A percentile compares a stretch with the other conserved stretches of the same genome.
These are phyloP conservation scores for Lycaena phlaeas DNA, from an alignment of 2,888 invertebrate genomes.

Conservation along the genomic window DNA sequence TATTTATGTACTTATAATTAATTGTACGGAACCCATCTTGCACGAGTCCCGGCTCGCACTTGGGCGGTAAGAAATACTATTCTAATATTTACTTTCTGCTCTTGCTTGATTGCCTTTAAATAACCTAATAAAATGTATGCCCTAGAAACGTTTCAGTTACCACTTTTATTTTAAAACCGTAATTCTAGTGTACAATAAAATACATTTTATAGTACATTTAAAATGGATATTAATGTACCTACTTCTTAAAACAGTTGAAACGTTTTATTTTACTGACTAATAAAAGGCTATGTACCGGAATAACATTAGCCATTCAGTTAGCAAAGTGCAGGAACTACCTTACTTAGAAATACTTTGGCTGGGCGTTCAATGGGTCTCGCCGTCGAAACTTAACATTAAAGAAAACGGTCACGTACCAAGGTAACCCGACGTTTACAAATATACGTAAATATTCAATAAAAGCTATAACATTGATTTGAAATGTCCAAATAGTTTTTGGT, in stretches of 20 bases:
- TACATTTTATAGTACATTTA: not conserved
- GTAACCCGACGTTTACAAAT: constrained; percentile 2
- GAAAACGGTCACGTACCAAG: constrained; percentile 4
- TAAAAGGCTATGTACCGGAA: not conserved
- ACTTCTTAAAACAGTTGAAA: not conserved
- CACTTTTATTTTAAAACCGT: too few species aligned
- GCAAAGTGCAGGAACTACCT: constrained; percentile 5
- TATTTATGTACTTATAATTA: too few species aligned
- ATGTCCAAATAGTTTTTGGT: too few species aligned
- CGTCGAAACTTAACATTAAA: not conserved
- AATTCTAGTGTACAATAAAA: not conserved
- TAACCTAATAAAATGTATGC: too few species aligned
- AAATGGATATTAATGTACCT: not conserved
- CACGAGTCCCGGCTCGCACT: too few species aligned
- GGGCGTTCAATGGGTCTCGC: constrained; percentile 1
- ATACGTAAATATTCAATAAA: not conserved
- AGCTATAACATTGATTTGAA: too few species aligned
- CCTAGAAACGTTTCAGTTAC: too few species aligned
- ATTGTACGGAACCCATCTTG: too few species aligned
- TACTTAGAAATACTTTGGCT: constrained; percentile 3
- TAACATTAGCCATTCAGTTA: constrained; percentile 7
- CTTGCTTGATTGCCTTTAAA: too few species aligned
- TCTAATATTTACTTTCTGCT: too few species aligned
- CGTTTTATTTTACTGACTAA: constrained; percentile 4
- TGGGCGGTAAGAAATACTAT: too few species aligned